Evolutionary conservation across 2,113 vertebrate species (phyloP).

Genomic region (Callorhinus ursinus): DNA sequence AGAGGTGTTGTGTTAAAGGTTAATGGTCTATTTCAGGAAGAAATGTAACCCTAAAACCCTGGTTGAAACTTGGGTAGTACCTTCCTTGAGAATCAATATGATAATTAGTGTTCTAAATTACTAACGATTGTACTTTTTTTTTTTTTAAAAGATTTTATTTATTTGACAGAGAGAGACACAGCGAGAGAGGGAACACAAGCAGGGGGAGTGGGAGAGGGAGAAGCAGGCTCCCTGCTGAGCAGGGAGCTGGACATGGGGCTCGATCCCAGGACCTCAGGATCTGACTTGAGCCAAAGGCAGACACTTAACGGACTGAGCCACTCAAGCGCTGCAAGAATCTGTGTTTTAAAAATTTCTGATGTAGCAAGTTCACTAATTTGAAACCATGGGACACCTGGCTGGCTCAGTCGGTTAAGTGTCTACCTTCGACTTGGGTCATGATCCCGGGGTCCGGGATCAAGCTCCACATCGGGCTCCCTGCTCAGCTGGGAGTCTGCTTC

Average conservation of each 20-base stretch:
- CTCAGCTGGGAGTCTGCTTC: too few relatives aligned
- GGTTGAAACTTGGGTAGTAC: background rate
- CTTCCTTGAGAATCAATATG: background rate
- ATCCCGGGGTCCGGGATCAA: too few relatives aligned
- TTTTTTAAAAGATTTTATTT: too few relatives aligned
- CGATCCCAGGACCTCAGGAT: too few relatives aligned
- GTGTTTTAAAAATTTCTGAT: background rate
- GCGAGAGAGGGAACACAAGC: too few relatives aligned
- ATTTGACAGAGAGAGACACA: too few relatives aligned
- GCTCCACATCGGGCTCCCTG: too few relatives aligned
- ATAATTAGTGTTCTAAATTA: background rate
- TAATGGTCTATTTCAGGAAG: background rate
- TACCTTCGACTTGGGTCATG: too few relatives aligned
- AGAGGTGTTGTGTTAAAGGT: background rate
- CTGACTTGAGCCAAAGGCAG: background rate
- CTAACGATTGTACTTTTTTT: background rate
- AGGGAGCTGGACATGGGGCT: background rate
- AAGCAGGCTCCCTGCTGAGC: background rate
- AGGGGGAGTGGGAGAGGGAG: too few relatives aligned
- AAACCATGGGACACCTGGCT: background rate
- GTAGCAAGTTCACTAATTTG: background rate
- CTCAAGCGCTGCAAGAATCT: background rate
- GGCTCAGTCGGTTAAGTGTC: too few relatives aligned
- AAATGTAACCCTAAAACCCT: background rate
- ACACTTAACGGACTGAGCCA: background rate